Evolutionary conservation across 2,888 invertebrate species (phyloP), one percentile per base, ranked within the genome.

Genomic region (Spicauda simplicius): DNA sequence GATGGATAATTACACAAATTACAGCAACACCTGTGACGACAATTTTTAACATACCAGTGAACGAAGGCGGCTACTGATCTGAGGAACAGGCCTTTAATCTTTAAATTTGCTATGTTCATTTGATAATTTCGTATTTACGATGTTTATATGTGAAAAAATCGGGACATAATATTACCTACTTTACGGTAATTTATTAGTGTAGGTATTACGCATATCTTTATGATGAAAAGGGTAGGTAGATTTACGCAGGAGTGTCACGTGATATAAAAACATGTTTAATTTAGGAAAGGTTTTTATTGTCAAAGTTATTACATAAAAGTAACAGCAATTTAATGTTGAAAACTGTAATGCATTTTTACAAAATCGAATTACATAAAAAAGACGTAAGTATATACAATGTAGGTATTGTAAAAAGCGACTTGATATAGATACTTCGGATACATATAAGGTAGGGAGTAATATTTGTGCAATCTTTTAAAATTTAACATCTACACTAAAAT

Each of bases 281-380:
- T 84, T 84, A 85, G 76, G 85, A 86, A 87, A 85, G 78, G 77
- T 86, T 72, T 90, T 90, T 90, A 90, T 88, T 90, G 86, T 88
- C 85, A 86, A 87, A 85, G 79, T 82, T 83, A 66, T 83, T 83
- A 87, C 84, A 81, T 75, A 82, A 86, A 84, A 84, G 77, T 82
- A 88, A 86, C 84, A 80, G 86, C 83, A 82, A 83, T 83, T 78
- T 77, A 78, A 74, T 72, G 67, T 58, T 59, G 64, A 53, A 65
- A 58, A 58, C 41, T 73, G 73, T 72, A 74, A 70, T 71, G 72
- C 71, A 70, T 74, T 73, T 77, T 82, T 82, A 83, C 79, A 82
- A 85, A 86, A 80, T 78, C 61, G 73, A 80, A 72, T 75, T 72
- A 79, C 77, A 77, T 77, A 78, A 68, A 76, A 75, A 70, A 78